Base-by-base conservation (phyloP, 2,113 vertebrate genomes). In the Macheiramphus alcinus region DNA sequence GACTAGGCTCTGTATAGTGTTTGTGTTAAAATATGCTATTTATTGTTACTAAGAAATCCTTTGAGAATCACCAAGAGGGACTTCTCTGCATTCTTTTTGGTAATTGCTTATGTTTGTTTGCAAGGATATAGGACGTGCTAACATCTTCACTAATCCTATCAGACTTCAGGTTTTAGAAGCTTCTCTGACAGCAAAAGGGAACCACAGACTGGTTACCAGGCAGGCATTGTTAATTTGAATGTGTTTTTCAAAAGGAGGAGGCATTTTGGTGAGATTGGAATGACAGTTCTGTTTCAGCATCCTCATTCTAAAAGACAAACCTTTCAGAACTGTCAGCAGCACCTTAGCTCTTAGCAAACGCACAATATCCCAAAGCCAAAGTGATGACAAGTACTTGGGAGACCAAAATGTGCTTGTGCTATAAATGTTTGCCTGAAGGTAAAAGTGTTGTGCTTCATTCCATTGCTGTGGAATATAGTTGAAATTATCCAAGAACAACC, bases 261-360 rank as follows among this genome's bases (percentile, higher is more conserved):
- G 45, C 65, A 74, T 91, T 83, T 91, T 3, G 11, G 22, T 78
- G 58, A 89, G 91, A 78, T 50, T 68, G 73, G 32, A 82, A 58
- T 78, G 80, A 65, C 90, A 78, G 73, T 48, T 89, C 61, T 80
- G 16, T 87, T 95, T 82, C 53, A 52, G 45, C 36, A 63, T 55
- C 83, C 53, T 97, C n/a, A 9, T 58, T 88, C 58, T 65, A 32
- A 56, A 62, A 61, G 63, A 74, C 16, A 94, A 80, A 53, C 61
- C 68, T 67, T 95, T 95, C 95, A 95, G 88, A 90, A 23, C 87
- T 90, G 82, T 84, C 65, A 90, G 81, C 79, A 95, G 80, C 53
- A 75, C 45, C 81, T 94, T 36, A 61, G 47, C 68, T 80, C 73
- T 82, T 67, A 89, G 80, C 86, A 93, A 84, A 76, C 80, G 66